These are phyloP conservation scores for Coleophora deauratella DNA, from an alignment of 2,888 invertebrate genomes.

Conservation along the genomic window DNA sequence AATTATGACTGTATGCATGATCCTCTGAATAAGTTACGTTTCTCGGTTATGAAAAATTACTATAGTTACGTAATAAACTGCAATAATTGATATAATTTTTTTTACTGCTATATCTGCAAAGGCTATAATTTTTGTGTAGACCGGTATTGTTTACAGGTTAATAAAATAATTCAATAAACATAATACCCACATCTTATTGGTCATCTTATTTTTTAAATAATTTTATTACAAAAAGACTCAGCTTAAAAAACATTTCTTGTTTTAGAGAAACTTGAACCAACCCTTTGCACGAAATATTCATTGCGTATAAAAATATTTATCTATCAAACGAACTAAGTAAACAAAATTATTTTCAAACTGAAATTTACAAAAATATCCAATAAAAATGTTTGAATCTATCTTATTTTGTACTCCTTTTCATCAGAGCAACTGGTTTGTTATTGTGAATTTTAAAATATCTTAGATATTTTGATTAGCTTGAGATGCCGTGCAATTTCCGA, in stretches of 20 bases:
- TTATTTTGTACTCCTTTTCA: slow-evolving; percentile 21
- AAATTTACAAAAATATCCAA: slow-evolving; percentile 53
- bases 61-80: slow-evolving; percentile 23
- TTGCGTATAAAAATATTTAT: slow-evolving; percentile 72
- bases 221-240: too few species aligned
- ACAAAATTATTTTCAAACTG: slow-evolving; percentile 31
- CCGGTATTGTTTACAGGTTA: too few species aligned
- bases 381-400: slow-evolving; percentile 35
- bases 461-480: too few species aligned
- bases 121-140: slow-evolving; percentile 35
- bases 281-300: slow-evolving; percentile 37
- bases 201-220: too few species aligned
- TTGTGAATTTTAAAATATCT: slow-evolving; percentile 18
- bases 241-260: too few species aligned
- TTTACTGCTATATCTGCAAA: slow-evolving; percentile 34
- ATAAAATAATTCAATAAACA: too few species aligned
- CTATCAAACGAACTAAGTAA: slow-evolving; percentile 33
- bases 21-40: slow-evolving; percentile 47
- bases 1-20: slow-evolving; percentile 55
- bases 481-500: too few species aligned
- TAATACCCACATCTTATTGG: too few species aligned
- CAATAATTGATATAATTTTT: slow-evolving; percentile 22
- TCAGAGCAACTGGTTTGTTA: slow-evolving; percentile 64
- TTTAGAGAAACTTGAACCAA: slow-evolving; percentile 5
- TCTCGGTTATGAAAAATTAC: slow-evolving; percentile 35